These are phyloP conservation scores for Amia ocellicauda DNA, from an alignment of 2,113 vertebrate species.

Conservation along the genomic window DNA sequence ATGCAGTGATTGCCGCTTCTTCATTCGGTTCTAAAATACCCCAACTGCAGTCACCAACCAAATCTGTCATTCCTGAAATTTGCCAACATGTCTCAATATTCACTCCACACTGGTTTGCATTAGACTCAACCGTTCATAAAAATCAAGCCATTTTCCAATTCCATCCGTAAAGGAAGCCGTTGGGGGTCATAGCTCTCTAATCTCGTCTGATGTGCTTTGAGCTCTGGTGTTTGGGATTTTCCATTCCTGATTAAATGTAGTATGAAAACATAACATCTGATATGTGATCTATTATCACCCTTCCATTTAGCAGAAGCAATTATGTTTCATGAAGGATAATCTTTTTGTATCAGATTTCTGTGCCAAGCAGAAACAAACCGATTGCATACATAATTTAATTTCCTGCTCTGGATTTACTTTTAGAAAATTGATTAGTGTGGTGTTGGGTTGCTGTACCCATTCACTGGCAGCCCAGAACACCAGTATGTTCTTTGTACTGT, in stretches of 20 bases:
- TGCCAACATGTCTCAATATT: too few species aligned
- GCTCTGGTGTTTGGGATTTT: slow-evolving; percentile 26
- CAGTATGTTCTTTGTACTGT: slow-evolving; percentile 58
- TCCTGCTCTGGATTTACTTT: slow-evolving; percentile 66
- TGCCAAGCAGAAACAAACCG: slow-evolving; percentile 48
- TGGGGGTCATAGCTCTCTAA: too few species aligned
- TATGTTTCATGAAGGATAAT: slow-evolving; percentile 41
- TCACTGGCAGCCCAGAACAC: slow-evolving; percentile 42
- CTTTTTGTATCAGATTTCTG: slow-evolving; percentile 60
- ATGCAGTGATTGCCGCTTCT: too few species aligned
- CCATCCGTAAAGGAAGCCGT: too few species aligned
- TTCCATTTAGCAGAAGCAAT: slow-evolving; percentile 31
- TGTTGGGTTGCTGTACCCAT: slow-evolving; percentile 67
- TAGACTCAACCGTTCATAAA: too few species aligned
- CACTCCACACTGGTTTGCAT: too few species aligned
- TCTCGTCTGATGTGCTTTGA: slow-evolving; percentile 2
- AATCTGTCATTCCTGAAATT: too few species aligned
- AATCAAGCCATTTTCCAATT: too few species aligned
- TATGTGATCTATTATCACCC: slow-evolving; percentile 42
- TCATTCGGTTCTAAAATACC: too few species aligned
- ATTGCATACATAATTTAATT: slow-evolving; percentile 72
- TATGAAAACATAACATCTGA: slow-evolving; percentile 13
- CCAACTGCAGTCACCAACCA: too few species aligned
- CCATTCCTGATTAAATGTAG: slow-evolving; percentile 33
- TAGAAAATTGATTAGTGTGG: slow-evolving; percentile 72